Base-by-base conservation (phyloP, 2,113 vertebrate species). In the Hippocampus guttulatus region DNA sequence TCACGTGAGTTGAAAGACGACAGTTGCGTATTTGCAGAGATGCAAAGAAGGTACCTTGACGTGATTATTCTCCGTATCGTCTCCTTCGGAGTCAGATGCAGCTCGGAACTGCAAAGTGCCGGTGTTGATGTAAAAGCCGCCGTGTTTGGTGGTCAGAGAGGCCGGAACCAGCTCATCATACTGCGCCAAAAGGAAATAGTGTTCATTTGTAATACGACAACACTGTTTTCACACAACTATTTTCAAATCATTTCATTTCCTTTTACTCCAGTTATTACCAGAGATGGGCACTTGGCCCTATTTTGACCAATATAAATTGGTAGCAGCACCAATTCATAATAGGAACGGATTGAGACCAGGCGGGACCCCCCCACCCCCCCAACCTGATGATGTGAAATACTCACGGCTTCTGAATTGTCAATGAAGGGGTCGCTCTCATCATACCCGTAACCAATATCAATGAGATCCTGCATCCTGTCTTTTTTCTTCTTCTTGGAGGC, bases 51-150 rank as follows among this genome's bases (percentile, higher is more conserved):
- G 88, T 73, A 97, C 97, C 92, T 96, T 96, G 81, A 95, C 92
- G 64, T 93, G 92, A 77, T 93, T 94, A 75, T 94, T 92, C 40
- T 95, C 94, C 58, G 92, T 91, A 69, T 94, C 94, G 40, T 98
- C 97, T 69, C 94, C 95, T 84, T 99, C 97, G 0, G 96, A 95
- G 67, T 99, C 97, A 0, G 97, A 98, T 6, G 96, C 94, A 11
- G 96, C 90, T 69, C 97, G 94, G 91, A 99, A 99, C 87, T 99
- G 97, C 82, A 99, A 87, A 0, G 96, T 99, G 38, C 97, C 97
- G 9, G 96, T 98, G 90, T 99, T 99, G 89, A 99, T 97, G 85
- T 99, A 99, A 92, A 99, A 99, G 14, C 97, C 97, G 84, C 97
- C 97, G 0, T 97, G 95, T 86, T 98, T 98, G 33, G 97, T 98